Base-by-base conservation (phyloP, 2,797 vertebrate species). In the Falco peregrinus region DNA sequence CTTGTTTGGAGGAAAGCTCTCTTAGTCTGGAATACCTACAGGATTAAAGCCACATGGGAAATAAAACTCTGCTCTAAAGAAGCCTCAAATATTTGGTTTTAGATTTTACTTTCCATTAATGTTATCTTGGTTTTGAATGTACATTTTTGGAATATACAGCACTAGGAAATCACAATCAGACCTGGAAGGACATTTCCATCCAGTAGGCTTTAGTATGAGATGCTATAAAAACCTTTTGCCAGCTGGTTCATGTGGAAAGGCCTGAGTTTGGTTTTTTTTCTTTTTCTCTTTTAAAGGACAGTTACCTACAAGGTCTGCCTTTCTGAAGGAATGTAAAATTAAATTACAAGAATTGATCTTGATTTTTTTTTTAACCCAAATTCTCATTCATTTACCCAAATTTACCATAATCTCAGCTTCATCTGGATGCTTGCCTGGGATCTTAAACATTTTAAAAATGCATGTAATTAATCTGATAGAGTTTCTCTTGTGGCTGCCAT, bases 221-320 rank as follows among this genome's bases (percentile, higher is more conserved):
- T 77, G 39, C 68, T 84, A 0, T 74, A 48, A 68, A 91, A 80
- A 53, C 50, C 16, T 85, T 73, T 80, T 0, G 2, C 13, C n/a
- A 54, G 21, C 45, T 87, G 53, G 10, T 87, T 92, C 14, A 8
- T 31, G 16, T 73, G 43, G 51, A 88, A 92, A 80, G 29, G 13
- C 45, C 37, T 0, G 6, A 24, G 18, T 59, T 6, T 25, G 20
- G 3, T 2, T 2, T 71, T 35, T 74, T 39, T 47, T 31, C 0
- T 7, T 56, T 60, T 57, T 10, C 0, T 59, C 53, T 84, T 63
- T 51, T 48, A 43, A 79, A 78, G 17, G 43, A n/a, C 8, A 43
- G 24, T 64, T 87, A 35, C 21, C 19, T 63, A 11, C 8, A 33
- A 86, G 22, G 5, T 59, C 25, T 50, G 45, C 25, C 31, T 90